A percentile compares a stretch with the other conserved stretches of the same genome.
Evolutionary conservation across 2,797 vertebrate species (phyloP).

Genomic region (Sebastes paucispinis): DNA sequence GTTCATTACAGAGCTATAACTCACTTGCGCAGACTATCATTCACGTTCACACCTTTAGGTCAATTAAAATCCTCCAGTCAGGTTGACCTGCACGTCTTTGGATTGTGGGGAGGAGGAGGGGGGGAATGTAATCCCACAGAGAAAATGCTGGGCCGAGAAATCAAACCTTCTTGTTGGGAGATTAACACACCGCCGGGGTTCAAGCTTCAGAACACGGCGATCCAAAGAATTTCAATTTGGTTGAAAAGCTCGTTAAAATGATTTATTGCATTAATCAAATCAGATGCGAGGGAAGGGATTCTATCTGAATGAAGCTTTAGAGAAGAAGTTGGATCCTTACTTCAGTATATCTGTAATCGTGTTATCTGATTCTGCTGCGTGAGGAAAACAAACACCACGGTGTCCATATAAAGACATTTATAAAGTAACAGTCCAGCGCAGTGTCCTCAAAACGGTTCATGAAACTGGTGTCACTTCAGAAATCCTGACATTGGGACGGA

Average conservation of each 20-base stretch:
- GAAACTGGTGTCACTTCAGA: background rate
- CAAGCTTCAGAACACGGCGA: constrained; percentile 10
- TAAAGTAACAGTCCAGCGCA: background rate
- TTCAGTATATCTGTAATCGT: constrained; percentile 20
- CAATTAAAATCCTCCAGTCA: constrained; percentile 38
- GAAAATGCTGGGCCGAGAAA: constrained; percentile 10
- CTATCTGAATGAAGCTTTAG: constrained; percentile 24
- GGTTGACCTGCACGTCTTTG: constrained; percentile 24
- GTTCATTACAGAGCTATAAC: constrained; percentile 48
- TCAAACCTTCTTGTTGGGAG: constrained; percentile 25
- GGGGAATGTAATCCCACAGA: background rate
- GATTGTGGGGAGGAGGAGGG: background rate
- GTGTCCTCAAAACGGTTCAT: background rate
- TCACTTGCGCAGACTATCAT: constrained; percentile 16
- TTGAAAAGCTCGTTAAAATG: constrained; percentile 27
- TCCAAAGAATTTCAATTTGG: constrained; percentile 22
- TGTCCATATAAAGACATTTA: background rate
- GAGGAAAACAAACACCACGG: background rate
- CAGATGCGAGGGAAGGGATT: constrained; percentile 18
- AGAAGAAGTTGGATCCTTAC: constrained; percentile 15
- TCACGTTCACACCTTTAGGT: constrained; percentile 27
- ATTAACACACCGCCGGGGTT: constrained; percentile 33
- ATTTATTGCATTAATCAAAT: constrained; percentile 41
- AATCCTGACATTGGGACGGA: background rate
- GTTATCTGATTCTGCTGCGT: background rate